These are phyloP conservation scores for Zygaena filipendulae DNA, from an alignment of 2,888 invertebrate genomes.

Conservation along the genomic window DNA sequence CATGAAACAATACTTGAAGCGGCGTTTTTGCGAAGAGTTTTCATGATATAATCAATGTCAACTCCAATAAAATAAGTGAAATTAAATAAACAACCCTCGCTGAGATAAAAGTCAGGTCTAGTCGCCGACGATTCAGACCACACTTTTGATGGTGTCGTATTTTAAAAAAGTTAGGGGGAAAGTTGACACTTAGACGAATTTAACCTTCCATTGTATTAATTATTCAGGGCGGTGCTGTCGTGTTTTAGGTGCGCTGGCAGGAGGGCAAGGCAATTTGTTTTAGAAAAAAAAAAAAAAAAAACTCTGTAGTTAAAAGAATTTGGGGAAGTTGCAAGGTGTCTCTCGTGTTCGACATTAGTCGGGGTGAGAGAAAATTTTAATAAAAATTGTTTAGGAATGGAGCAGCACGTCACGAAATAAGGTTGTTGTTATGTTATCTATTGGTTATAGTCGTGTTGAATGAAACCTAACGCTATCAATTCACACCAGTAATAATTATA, in stretches of 20 bases:
- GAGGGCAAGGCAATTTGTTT: slow-evolving; percentile 60
- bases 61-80: slow-evolving; percentile 59
- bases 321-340: slow-evolving; percentile 45
- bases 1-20: slow-evolving; percentile 29
- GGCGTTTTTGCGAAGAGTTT: slow-evolving; percentile 35
- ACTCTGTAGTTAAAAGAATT: slow-evolving; percentile 49
- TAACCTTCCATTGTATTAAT: slow-evolving; percentile 68
- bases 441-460: slow-evolving; percentile 29
- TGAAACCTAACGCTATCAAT: slow-evolving; percentile 7
- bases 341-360: slow-evolving; percentile 32
- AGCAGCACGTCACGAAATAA: slow-evolving; percentile 51
- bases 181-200: slow-evolving; percentile 65
- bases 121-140: slow-evolving; percentile 46
- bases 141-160: slow-evolving; percentile 62
- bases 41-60: slow-evolving; percentile 61
- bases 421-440: slow-evolving; percentile 38
- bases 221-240: slow-evolving; percentile 61
- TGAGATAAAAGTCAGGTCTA: slow-evolving; percentile 55
- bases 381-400: slow-evolving; percentile 61
- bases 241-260: slow-evolving; percentile 55
- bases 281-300: slow-evolving; percentile 44
- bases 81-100: slow-evolving; percentile 60
- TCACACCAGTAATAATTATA: not conserved
- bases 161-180: slow-evolving; percentile 59
- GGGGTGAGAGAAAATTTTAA: slow-evolving; percentile 48